Evolutionary conservation across 2,797 vertebrate species (phyloP).

Genomic region (Sparus aurata): DNA sequence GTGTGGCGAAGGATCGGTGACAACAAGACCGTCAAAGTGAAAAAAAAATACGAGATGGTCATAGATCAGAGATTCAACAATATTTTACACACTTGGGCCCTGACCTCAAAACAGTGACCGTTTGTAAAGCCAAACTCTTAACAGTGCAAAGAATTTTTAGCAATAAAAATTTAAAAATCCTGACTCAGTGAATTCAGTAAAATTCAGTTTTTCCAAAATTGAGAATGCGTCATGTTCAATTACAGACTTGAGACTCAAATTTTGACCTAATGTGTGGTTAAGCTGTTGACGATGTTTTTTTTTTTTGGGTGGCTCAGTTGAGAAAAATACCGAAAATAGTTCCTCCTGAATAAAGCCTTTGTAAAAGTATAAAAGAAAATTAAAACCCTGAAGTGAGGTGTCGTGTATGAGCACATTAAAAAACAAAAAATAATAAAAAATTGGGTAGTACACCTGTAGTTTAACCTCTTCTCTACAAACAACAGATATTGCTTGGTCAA

Average conservation of each 20-base stretch:
- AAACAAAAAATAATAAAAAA: slow-evolving; percentile 22
- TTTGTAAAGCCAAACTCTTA: slow-evolving; percentile 58
- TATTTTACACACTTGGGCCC: slow-evolving; percentile 55
- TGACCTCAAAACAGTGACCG: slow-evolving; percentile 57
- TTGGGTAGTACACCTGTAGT: slow-evolving; percentile 53
- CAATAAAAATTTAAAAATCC: slow-evolving; percentile 60
- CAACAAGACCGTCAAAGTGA: slow-evolving; percentile 59
- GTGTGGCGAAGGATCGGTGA: slow-evolving; percentile 55
- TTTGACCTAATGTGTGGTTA: slow-evolving; percentile 41
- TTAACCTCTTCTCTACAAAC: slow-evolving; percentile 63
- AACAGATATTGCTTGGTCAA: slow-evolving; percentile 80
- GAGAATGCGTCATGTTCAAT: slow-evolving; percentile 39
- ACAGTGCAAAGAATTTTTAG: slow-evolving; percentile 71
- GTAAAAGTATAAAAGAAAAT: slow-evolving; percentile 57
- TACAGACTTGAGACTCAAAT: slow-evolving; percentile 37
- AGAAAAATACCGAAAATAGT: slow-evolving; percentile 46
- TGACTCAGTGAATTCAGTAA: slow-evolving; percentile 47
- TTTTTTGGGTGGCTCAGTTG: slow-evolving; percentile 52
- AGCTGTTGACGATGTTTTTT: slow-evolving; percentile 40
- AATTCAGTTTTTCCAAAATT: slow-evolving; percentile 38
- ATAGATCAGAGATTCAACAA: slow-evolving; percentile 60
- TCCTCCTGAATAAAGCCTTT: slow-evolving; percentile 61
- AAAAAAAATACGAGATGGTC: slow-evolving; percentile 54
- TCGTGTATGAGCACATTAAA: slow-evolving; percentile 63
- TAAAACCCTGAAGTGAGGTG: slow-evolving; percentile 70